Base-by-base conservation (phyloP, 2,888 invertebrate genomes). In the Nomada flava region DNA sequence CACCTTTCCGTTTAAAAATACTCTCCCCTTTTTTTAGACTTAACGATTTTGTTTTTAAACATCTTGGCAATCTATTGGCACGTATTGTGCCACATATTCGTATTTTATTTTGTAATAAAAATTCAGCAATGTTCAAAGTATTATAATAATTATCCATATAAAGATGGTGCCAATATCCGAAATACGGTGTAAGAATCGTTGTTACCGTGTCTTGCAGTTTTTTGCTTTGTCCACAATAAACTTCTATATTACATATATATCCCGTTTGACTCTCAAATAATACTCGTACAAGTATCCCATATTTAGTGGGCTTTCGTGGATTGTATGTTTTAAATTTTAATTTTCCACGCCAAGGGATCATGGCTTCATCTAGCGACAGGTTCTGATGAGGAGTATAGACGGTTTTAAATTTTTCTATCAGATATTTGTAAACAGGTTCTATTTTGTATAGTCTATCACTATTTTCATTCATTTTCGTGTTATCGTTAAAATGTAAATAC, bases 1-100 rank as follows among this genome's bases (percentile, higher is more conserved):
- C 75, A 63, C 75, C 63, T 74, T 78, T 63, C 20, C 86, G 72
- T 13, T 72, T 76, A 70, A 87, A 87, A 55, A 76, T 77, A 50
- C 70, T 75, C 75, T 88, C 82, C 13, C 82, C 82, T 78, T 60
- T 67, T 75, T 79, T 63, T 47, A 83, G 50, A 1, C 26, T 57
- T 68, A 57, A 44, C 44, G 57, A 68, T 23, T 68, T 68, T 44
- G 42, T 57, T 68, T 57, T 68, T 23, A 68, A 55, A 42, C 20
- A 42, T 23, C 9, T 42, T 23, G 55, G 68, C 42, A 68, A 57
- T 68, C 57, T 55, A 68, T 68, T 68, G 18, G 23, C 55, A 9
- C 23, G 68, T 44, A 68, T 68, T 57, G 68, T 68, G 42, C 57
- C 68, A 57, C 68, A 68, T 44, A 68, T 57, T 57, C 68, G 9